These are phyloP conservation scores for Eriocheir sinensis DNA, from an alignment of 1,140 invertebrate genomes.

Conservation along the genomic window DNA sequence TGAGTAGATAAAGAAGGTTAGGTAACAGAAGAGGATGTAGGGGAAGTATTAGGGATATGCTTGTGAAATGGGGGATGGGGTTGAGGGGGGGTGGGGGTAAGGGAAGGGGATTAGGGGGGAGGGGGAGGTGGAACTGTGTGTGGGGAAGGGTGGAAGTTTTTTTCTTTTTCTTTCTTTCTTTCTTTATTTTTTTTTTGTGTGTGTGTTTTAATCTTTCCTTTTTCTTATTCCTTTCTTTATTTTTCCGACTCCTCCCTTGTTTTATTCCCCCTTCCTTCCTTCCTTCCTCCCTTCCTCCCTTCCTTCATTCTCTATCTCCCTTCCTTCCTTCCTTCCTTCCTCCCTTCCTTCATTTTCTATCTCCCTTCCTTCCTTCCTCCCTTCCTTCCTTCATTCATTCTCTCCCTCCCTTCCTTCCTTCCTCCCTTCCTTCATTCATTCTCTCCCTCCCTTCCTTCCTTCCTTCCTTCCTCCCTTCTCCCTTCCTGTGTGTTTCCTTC, in stretches of 20 bases:
- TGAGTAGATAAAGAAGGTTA: too few relatives aligned
- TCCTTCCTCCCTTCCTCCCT: neutral
- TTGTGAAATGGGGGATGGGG: too few relatives aligned
- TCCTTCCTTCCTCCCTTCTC: neutral
- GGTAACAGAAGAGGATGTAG: too few relatives aligned
- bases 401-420: neutral
- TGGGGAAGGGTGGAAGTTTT: neutral
- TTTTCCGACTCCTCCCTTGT: neutral
- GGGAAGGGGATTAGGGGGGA: too few relatives aligned
- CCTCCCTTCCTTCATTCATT: neutral
- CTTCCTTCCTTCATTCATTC: neutral
- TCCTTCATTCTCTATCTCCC: neutral
- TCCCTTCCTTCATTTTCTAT: neutral
- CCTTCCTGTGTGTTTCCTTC: neutral
- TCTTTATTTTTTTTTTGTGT: too few relatives aligned
- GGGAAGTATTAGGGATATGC: too few relatives aligned
- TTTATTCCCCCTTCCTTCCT: neutral
- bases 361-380: neutral
- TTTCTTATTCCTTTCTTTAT: neutral
- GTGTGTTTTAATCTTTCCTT: too few relatives aligned
- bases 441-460: neutral
- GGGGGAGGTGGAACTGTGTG: neutral
- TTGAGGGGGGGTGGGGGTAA: too few relatives aligned
- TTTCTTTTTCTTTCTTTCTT: neutral
- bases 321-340: neutral